These are phyloP conservation scores for Montipora capitata DNA, from an alignment of 92 coral and sea anemone species.

Conservation along the genomic window DNA sequence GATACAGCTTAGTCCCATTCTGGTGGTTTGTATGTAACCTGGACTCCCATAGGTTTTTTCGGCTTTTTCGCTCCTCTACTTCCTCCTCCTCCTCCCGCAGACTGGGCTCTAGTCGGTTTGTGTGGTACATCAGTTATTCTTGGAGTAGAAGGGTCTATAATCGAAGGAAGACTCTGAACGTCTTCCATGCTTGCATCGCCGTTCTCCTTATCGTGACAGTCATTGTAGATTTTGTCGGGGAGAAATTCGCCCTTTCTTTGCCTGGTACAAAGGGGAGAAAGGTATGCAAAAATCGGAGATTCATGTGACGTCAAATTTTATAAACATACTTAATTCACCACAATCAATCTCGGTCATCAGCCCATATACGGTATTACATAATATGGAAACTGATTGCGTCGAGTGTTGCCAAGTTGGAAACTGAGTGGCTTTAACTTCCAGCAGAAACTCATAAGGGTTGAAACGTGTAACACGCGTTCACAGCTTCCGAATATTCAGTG, in stretches of 20 bases:
- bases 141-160: conserved; percentile 94
- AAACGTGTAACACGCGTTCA: too few species aligned
- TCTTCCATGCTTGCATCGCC: conserved; percentile 67
- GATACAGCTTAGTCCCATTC: conserved; percentile 80
- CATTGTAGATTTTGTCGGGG: conserved; percentile 84
- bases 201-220: conserved; percentile 60
- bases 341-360: too few species aligned
- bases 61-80: conserved; percentile 72
- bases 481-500: too few species aligned
- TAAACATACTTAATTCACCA: too few species aligned
- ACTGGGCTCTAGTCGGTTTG: conserved; percentile 75
- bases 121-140: conserved; percentile 97
- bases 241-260: conserved; percentile 96
- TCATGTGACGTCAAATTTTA: too few species aligned
- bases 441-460: too few species aligned
- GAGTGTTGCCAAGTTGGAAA: too few species aligned
- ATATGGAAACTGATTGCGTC: too few species aligned
- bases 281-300: too few species aligned
- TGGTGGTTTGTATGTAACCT: conserved; percentile 94
- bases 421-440: too few species aligned
- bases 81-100: conserved; percentile 60
- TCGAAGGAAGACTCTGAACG: conserved; percentile 82
- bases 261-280: conserved; percentile 38
- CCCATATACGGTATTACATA: too few species aligned
- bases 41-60: conserved; percentile 92